Evolutionary conservation across 2,888 invertebrate genomes (phyloP), one percentile per base, ranked within the genome.

Genomic region (Deilephila porcellus): DNA sequence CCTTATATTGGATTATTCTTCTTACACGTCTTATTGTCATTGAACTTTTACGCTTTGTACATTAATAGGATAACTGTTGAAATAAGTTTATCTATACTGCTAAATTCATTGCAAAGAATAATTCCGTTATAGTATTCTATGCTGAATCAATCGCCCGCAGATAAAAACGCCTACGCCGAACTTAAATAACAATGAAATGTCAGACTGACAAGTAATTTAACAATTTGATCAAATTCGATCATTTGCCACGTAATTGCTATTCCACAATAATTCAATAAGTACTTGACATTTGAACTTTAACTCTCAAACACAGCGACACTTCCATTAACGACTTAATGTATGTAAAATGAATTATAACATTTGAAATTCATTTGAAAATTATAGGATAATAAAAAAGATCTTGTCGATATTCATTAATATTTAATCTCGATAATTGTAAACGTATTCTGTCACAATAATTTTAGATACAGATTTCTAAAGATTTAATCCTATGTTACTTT

Each of bases 261-360:
- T 52, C 52, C 20, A 4, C 64, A 52, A 64, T 64, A 20, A 67
- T 67, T 67, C 67, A 67, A 67, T 67, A 67, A 79, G 78, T 80
- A 80, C 80, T 81, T 80, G 81, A 82, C 82, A 80, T 81, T 81
- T 85, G 84, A 85, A 83, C 83, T 83, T 83, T 82, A 77, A 73
- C 45, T 45, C 14, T 52, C 67, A 52, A 45, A 67, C 25, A 6
- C 11, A 25, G 25, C 45, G 45, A 52, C 52, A 67, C 52, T 25
- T 64, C 64, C 3, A 45, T 20, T 0, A 64, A 64, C 45, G 20
- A 20, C 20, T 67, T 67, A 67, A 67, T 67, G 67, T 52, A 67
- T 67, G 67, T 67, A 52, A 67, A 52, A 67, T 67, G 7, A 67
- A 67, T 67, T 32, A 64, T 64, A 64, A n/a, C 45, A 67, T 67